Conservation (phyloP, 1,140 invertebrate species). For the Zaprionus vittiger region DNA sequence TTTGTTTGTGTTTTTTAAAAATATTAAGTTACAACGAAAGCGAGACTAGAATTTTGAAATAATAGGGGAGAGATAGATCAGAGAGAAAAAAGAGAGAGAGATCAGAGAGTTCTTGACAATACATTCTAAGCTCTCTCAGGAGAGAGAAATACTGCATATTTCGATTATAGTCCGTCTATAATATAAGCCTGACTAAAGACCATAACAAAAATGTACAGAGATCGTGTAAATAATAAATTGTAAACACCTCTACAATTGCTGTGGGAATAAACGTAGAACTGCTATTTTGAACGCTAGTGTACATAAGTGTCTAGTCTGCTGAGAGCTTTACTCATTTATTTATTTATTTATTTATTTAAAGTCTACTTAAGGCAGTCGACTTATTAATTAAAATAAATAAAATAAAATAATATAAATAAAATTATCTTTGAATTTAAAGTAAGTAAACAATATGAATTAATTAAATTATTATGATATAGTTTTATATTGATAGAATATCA, state of each 20-base stretch:
- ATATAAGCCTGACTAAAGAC: constrained; percentile 1
- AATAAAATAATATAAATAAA: neutral
- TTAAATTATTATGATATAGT: neutral
- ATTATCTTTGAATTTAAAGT: neutral
- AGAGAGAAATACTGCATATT: neutral
- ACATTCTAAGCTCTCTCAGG: neutral
- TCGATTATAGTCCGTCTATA: neutral
- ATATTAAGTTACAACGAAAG: constrained; percentile 4
- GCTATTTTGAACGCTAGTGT: neutral
- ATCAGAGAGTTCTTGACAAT: neutral
- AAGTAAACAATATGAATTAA: too few species aligned
- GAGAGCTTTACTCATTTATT: neutral
- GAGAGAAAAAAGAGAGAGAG: neutral
- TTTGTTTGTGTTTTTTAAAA: neutral
- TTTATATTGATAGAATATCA: neutral
- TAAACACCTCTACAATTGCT: constrained; percentile 1
- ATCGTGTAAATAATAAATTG: neutral
- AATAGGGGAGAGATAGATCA: neutral
- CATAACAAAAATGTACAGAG: neutral
- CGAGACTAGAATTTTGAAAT: constrained; percentile 12
- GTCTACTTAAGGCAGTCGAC: too few species aligned
- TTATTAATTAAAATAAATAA: neutral
- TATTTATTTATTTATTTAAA: too few species aligned
- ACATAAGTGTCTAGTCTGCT: neutral
- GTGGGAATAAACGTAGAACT: neutral